Conservation (phyloP, 2,888 invertebrate genomes). For the Drosophila helvetica region DNA sequence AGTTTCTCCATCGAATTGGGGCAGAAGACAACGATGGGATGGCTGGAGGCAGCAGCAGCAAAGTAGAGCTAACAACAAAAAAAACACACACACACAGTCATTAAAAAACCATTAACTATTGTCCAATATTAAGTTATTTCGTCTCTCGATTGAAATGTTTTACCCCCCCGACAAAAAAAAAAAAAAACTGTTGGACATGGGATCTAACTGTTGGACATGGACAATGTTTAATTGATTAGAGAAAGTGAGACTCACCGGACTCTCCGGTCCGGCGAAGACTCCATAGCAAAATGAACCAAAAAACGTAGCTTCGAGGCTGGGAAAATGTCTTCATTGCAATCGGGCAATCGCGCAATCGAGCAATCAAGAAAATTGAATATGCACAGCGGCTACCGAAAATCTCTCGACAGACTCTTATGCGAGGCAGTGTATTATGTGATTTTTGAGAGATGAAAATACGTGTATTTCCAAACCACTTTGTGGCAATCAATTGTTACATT, state of each 20-base stretch:
- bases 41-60: constrained; percentile 44
- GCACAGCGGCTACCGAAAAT: not conserved
- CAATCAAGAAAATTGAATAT: constrained; percentile 35
- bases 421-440: not conserved
- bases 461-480: not conserved
- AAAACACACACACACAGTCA: constrained; percentile 52
- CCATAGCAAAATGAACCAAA: not conserved
- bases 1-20: constrained; percentile 57
- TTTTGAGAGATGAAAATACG: not conserved
- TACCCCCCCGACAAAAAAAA: not conserved
- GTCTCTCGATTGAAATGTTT: constrained; percentile 65
- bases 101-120: constrained; percentile 74
- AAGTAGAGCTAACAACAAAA: constrained; percentile 38
- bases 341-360: constrained; percentile 37
- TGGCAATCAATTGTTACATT: not conserved
- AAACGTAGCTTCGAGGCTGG: constrained; percentile 40
- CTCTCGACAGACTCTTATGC: not conserved
- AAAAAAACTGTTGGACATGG: constrained; percentile 14
- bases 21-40: constrained; percentile 44
- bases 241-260: constrained; percentile 64
- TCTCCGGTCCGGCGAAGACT: not conserved
- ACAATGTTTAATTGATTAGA: constrained; percentile 75
- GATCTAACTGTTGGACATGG: constrained; percentile 11
- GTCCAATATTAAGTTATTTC: constrained; percentile 77
- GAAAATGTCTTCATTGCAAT: constrained; percentile 67